phyloP scores from a whole-genome alignment of 2,113 vertebrate genomes.

The Semicossyphus pulcher region DNA sequence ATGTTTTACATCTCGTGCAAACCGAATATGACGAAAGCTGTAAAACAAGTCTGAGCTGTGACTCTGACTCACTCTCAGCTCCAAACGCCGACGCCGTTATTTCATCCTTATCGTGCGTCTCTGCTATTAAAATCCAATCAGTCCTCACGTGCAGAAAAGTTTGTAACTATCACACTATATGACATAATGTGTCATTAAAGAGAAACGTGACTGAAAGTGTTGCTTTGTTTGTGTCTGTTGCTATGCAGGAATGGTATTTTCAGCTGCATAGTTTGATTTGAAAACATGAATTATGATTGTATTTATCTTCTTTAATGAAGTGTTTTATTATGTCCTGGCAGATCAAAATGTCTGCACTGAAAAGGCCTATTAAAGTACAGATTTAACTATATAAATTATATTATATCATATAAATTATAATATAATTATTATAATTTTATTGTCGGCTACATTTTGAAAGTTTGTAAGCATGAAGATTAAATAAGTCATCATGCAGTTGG shows the following conservation, averaged over 20 bases:
- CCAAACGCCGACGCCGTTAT: neutral
- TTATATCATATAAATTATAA: too few species aligned
- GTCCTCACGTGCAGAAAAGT: conserved; percentile 4
- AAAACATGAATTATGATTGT: too few species aligned
- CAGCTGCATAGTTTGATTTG: conserved; percentile 22
- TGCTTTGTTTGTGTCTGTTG: conserved; percentile 63
- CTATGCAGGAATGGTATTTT: conserved; percentile 50
- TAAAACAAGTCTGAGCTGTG: conserved; percentile 45
- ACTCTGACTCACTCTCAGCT: conserved; percentile 1
- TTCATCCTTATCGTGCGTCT: conserved; percentile 12
- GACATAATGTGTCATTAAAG: neutral
- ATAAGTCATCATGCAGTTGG: too few species aligned
- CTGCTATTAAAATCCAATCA: conserved; percentile 20
- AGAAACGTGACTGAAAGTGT: conserved; percentile 2
- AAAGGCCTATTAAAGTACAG: too few species aligned
- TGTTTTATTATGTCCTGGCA: too few species aligned
- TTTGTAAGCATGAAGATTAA: too few species aligned
- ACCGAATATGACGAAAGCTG: neutral
- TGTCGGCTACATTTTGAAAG: too few species aligned
- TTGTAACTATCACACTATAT: conserved; percentile 23
- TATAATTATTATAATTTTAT: too few species aligned
- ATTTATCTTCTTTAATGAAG: too few species aligned
- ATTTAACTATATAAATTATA: too few species aligned
- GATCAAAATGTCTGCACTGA: too few species aligned
- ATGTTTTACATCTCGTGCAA: neutral